A percentile compares a stretch with the other conserved stretches of the same genome.
These are phyloP conservation scores for Laothoe populi DNA, from an alignment of 2,888 invertebrate species.

Conservation along the genomic window DNA sequence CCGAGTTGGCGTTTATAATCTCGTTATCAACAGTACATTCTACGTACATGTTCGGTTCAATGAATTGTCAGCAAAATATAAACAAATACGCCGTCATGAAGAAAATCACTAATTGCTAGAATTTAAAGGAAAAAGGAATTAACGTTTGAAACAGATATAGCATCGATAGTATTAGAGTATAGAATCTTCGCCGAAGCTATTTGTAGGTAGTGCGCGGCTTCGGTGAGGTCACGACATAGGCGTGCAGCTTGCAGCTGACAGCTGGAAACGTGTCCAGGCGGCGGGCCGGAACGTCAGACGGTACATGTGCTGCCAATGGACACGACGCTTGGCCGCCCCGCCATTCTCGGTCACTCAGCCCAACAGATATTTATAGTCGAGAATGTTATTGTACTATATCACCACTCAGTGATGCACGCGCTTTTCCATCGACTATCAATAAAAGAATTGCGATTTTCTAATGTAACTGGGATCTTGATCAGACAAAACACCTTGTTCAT, in stretches of 20 bases:
- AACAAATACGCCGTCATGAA: slow-evolving; percentile 29
- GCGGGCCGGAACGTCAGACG: slow-evolving; percentile 41
- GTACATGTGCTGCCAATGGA: slow-evolving; percentile 74
- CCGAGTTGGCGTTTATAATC: slow-evolving; percentile 3
- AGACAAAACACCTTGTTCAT: not conserved
- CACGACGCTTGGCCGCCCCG: slow-evolving; percentile 53
- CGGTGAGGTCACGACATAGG: not conserved
- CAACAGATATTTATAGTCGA: slow-evolving; percentile 70
- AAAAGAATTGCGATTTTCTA: slow-evolving; percentile 19
- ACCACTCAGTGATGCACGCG: slow-evolving; percentile 52
- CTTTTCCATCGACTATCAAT: slow-evolving; percentile 36
- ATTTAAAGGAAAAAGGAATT: slow-evolving; percentile 1
- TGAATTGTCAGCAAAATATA: slow-evolving; percentile 12
- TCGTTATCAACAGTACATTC: slow-evolving; percentile 1
- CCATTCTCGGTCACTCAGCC: slow-evolving; percentile 54
- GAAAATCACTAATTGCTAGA: slow-evolving; percentile 16
- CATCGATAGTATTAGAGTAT: not conserved
- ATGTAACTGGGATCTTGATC: not conserved
- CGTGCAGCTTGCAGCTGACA: not conserved
- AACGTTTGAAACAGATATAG: not conserved
- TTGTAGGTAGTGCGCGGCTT: not conserved
- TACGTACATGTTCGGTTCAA: slow-evolving; percentile 6
- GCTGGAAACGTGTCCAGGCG: not conserved
- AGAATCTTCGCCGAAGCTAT: not conserved
- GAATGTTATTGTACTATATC: slow-evolving; percentile 74